Base-by-base conservation (phyloP, 2,888 invertebrate species). In the Ischnus inquisitorius region DNA sequence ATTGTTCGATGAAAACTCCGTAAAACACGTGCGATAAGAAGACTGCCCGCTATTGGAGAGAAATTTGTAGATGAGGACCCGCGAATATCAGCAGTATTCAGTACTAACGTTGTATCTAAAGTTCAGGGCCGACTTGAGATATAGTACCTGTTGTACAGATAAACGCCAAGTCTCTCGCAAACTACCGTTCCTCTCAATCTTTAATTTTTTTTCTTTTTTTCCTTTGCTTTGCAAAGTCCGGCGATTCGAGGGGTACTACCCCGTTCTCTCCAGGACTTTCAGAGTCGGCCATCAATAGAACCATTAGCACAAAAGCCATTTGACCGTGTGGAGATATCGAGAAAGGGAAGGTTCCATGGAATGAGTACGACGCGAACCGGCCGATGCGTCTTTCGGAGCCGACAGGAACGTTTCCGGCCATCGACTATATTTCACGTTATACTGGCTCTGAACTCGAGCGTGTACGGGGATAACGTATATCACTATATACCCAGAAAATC, bases 351-450 rank as follows among this genome's bases (percentile, higher is more conserved):
- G 62, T 16, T 22, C 64, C 22, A 25, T 60, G 60, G 76, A 64
- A 39, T n/a, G 62, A 54, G 74, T 41, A 57, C 48, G 51, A 79
- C 62, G 62, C 57, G 71, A 68, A 78, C 78, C 54, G 43, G 81
- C 77, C 84, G 81, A 85, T 86, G 83, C 77, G 76, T 88, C 87
- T 89, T 84, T 85, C 84, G 76, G 76, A 69, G 67, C 67, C 62
- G 84, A 86, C 87, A 86, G 87, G 82, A 89, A 88, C 88, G 87
- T 88, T 88, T 89, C 88, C 85, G 79, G 79, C 79, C 72, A 86
- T 87, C 82, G 76, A 79, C 88, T 82, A 67, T 68, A 79, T 76
- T 64, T 74, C 22, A 69, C 46, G 62, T 65, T 79, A 43, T 43
- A 41, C 75, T 68, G 65, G 71, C 28, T 74, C 46, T 2, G n/a